Percentiles rank a stretch among this genome's conserved stretches.
Conservation (phyloP, 2,113 vertebrate genomes). For the Nibea coibor region DNA sequence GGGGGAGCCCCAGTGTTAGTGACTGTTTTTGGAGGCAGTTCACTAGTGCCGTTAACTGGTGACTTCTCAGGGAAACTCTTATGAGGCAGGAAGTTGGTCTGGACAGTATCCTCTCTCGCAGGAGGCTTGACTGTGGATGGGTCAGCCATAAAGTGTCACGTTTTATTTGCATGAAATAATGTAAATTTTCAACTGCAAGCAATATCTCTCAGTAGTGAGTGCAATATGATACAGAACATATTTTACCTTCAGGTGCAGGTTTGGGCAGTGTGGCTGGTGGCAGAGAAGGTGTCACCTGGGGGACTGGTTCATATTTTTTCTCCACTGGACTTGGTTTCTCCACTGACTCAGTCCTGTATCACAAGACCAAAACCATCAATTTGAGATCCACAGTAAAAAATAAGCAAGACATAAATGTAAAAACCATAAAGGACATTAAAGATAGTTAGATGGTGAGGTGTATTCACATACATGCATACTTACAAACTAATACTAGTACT, state of each 20-base stretch:
- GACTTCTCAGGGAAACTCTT: conserved; percentile 91
- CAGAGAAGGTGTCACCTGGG: conserved; percentile 85
- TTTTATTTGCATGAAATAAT: background rate
- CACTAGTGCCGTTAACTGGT: conserved; percentile 86
- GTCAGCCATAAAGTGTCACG: conserved; percentile 64
- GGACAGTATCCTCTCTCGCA: conserved; percentile 89
- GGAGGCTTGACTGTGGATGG: conserved; percentile 81
- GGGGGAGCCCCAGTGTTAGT: conserved; percentile 56
- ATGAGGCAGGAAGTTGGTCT: conserved; percentile 89
- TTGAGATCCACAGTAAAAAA: background rate
- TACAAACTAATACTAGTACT: too few species aligned
- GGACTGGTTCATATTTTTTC: conserved; percentile 88
- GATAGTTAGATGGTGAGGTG: background rate
- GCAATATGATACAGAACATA: background rate
- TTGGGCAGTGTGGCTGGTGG: conserved; percentile 89
- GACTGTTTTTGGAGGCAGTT: conserved; percentile 83
- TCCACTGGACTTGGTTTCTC: conserved; percentile 87
- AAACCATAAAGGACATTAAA: background rate
- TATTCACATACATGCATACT: too few species aligned
- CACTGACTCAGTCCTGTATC: conserved; percentile 85
- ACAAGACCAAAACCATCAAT: conserved; percentile 27
- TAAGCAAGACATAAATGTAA: background rate
- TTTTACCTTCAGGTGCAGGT: conserved; percentile 89
- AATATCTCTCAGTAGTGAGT: background rate
- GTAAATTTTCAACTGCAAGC: background rate